Evolutionary conservation across 2,113 vertebrate genomes (phyloP).

Genomic region (Lonchura striata): DNA sequence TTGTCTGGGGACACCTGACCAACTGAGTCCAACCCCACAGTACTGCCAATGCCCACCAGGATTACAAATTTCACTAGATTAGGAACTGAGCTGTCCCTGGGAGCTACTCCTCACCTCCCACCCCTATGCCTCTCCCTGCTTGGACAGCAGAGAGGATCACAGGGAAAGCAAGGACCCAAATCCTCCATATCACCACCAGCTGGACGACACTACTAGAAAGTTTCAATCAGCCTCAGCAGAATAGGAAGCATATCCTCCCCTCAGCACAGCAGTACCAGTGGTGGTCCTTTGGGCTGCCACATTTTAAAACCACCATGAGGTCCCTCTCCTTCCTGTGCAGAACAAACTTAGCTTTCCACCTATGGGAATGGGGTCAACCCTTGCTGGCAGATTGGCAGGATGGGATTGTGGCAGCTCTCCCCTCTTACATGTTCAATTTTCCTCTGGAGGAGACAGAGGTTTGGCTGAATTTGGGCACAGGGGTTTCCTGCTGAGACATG

Average conservation of each 20-base stretch:
- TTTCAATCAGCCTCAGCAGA: neutral
- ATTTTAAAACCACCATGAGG: neutral
- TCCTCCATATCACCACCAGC: neutral
- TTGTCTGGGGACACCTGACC: neutral
- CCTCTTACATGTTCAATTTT: rapidly evolving
- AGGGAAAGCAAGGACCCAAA: neutral
- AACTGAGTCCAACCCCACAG: neutral
- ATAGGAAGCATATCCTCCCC: neutral
- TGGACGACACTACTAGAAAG: neutral
- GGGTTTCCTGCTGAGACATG: rapidly evolving
- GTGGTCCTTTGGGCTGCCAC: neutral
- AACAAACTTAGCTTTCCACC: neutral
- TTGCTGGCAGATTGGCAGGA: rapidly evolving
- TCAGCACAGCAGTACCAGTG: neutral
- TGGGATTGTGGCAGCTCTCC: neutral
- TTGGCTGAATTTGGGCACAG: neutral
- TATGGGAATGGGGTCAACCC: neutral
- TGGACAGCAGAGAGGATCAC: neutral
- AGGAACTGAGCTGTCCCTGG: neutral
- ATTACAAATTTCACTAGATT: neutral
- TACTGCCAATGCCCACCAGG: neutral
- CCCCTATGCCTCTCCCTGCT: neutral
- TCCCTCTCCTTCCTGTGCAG: neutral
- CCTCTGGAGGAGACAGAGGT: neutral
- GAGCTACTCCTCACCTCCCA: neutral